Evolutionary conservation across 1,140 invertebrate species (phyloP).

Genomic region (Idris sp.): DNA sequence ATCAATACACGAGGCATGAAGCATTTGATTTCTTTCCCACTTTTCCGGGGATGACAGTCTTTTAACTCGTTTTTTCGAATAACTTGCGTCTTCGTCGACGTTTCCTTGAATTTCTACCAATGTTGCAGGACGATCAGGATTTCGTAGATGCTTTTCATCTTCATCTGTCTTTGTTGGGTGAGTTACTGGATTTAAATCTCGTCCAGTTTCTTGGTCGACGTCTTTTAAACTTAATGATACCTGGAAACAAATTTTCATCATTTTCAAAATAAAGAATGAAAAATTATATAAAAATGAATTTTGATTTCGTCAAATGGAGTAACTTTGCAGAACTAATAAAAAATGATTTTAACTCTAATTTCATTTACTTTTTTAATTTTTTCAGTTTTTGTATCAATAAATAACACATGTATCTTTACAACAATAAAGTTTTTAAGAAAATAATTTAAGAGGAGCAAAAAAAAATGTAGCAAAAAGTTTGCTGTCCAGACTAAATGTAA

Average conservation of each 20-base stretch:
- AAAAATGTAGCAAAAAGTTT: no score
- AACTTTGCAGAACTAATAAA: no score
- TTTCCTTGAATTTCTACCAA: conserved; percentile 84
- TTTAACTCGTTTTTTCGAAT: conserved; percentile 89
- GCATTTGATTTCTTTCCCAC: conserved; percentile 89
- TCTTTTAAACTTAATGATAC: conserved; percentile 98
- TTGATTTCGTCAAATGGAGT: no score
- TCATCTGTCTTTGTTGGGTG: conserved; percentile 76
- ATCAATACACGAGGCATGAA: conserved; percentile 79
- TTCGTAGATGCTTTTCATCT: conserved; percentile 86
- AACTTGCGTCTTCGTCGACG: conserved; percentile 87
- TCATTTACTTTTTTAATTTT: no score
- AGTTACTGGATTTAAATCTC: conserved; percentile 94
- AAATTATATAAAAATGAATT: no score
- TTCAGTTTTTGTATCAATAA: no score
- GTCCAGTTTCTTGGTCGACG: conserved; percentile 96
- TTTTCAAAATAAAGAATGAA: no score
- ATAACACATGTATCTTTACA: no score
- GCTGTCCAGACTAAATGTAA: no score
- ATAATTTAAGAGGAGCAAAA: no score
- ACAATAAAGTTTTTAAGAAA: no score
- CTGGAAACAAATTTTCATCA: conserved; percentile 51
- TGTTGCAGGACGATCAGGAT: conserved; percentile 91
- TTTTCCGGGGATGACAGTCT: conserved; percentile 97
- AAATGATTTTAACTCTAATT: no score